Percentiles rank a stretch among this genome's conserved stretches.
Evolutionary conservation across 2,113 vertebrate genomes (phyloP).

Genomic region (Ammodytes dubius): DNA sequence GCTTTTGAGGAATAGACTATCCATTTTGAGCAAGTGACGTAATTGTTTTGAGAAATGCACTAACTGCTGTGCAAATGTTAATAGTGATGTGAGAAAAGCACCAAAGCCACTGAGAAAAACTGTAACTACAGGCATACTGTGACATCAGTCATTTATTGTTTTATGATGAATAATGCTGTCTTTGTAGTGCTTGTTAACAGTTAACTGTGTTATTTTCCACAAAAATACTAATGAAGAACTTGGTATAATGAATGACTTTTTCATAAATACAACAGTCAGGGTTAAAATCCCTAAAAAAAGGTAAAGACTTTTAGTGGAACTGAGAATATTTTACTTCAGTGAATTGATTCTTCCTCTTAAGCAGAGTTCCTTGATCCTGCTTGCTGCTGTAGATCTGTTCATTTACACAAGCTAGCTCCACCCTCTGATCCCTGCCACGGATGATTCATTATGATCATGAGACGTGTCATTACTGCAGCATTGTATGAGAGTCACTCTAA

Average conservation of each 20-base stretch:
- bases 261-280: constrained; percentile 29
- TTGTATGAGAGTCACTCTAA: background rate
- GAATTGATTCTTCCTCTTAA: background rate
- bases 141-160: background rate
- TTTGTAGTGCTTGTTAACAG: background rate
- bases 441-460: no score
- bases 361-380: background rate
- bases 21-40: no score
- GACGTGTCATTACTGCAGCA: background rate
- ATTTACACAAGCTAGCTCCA: constrained; percentile 6
- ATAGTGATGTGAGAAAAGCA: no score
- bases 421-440: constrained; percentile 15
- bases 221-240: background rate
- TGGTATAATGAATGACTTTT: background rate
- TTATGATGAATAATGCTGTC: background rate
- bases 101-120: no score
- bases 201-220: background rate
- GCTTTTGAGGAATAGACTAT: no score
- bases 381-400: background rate
- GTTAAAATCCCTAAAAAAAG: constrained; percentile 3
- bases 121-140: no score
- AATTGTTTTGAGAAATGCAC: no score
- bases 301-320: background rate
- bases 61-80: no score
- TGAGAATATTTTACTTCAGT: background rate